A percentile compares a stretch with the other conserved stretches of the same genome.
phyloP scores from a whole-genome alignment of 2,888 invertebrate species.

The Rugalucina vietnamica region DNA sequence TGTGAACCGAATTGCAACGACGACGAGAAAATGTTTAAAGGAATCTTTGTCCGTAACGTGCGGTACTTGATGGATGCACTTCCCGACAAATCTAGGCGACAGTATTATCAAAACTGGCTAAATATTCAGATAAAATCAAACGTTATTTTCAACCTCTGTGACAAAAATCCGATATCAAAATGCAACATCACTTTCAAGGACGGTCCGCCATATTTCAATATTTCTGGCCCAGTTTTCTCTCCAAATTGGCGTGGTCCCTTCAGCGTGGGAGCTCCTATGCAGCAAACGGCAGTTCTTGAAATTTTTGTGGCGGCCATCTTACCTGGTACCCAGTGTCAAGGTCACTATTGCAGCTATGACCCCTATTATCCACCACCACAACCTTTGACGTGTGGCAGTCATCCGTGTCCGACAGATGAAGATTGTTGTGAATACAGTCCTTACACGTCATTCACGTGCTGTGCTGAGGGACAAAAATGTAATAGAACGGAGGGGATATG shows the following conservation, averaged over 20 bases:
- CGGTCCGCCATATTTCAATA: conserved; percentile 66
- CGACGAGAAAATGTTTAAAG: conserved; percentile 70
- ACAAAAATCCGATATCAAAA: conserved; percentile 57
- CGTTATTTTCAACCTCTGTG: conserved; percentile 62
- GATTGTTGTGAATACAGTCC: conserved; percentile 71
- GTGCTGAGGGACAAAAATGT: conserved; percentile 65
- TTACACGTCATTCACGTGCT: conserved; percentile 70
- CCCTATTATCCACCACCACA: conserved; percentile 66
- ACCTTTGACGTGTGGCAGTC: conserved; percentile 65
- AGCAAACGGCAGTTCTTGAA: conserved; percentile 67
- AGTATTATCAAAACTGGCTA: conserved; percentile 63
- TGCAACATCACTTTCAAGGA: conserved; percentile 70
- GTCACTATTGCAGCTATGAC: conserved; percentile 64
- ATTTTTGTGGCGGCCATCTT: conserved; percentile 66
- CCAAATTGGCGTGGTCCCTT: conserved; percentile 69
- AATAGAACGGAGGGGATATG: conserved; percentile 59
- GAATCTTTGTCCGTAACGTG: conserved; percentile 66
- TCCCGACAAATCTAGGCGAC: conserved; percentile 30
- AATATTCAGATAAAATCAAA: conserved; percentile 58
- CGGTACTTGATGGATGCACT: conserved; percentile 66
- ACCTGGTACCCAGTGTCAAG: conserved; percentile 61
- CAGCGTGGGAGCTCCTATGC: conserved; percentile 67
- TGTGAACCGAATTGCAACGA: conserved; percentile 68
- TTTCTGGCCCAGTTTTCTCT: conserved; percentile 69
- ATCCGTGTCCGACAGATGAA: conserved; percentile 67